Evolutionary conservation across 1,140 invertebrate species (phyloP), one percentile per base, ranked within the genome.

Genomic region (Epicauta chinensis): DNA sequence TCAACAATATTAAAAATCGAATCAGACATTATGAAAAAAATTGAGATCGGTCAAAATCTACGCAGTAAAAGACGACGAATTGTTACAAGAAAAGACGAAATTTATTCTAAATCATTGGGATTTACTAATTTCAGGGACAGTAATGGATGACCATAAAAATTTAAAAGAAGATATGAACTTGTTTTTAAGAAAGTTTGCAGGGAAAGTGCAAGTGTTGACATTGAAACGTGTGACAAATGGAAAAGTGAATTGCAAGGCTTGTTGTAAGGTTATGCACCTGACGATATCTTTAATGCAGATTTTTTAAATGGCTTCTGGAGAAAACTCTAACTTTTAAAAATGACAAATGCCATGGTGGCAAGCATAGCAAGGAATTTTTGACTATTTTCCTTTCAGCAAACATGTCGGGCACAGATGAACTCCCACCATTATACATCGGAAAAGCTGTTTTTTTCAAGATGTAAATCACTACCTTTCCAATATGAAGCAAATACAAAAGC

Each of bases 401-500:
- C 54, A 69, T 71, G 62, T 45, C 48, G 46, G 69, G 73, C 10
- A 62, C 54, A 44, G 66, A 74, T 56, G 73, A 75, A 65, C 51
- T 73, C 3, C 66, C 65, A 38, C 64, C 71, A 15, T 50, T 76
- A 9, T 53, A 76, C 3, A 73, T 41, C 31, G 45, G 37, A 16
- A 53, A 46, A 37, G 34, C 31, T 31, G 36, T 39, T 14, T 15
- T 39, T 39, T 59, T 64, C 66, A 50, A 59, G 64, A 49, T 43
- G 61, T 32, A 68, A 66, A 63, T 56, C 47, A 32, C 47, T 74
- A n/a, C 67, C 68, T 13, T 16, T 67, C 2, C 29, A 67, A 4
- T 75, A 73, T 59, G 42, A 58, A 44, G 60, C 64, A 4, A 76
- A 75, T 56, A 65, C 63, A 43, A 76, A 69, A 55, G 69, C 73